phyloP scores from a whole-genome alignment of 2,888 invertebrate species.

The Cordylochernes scorpioides region DNA sequence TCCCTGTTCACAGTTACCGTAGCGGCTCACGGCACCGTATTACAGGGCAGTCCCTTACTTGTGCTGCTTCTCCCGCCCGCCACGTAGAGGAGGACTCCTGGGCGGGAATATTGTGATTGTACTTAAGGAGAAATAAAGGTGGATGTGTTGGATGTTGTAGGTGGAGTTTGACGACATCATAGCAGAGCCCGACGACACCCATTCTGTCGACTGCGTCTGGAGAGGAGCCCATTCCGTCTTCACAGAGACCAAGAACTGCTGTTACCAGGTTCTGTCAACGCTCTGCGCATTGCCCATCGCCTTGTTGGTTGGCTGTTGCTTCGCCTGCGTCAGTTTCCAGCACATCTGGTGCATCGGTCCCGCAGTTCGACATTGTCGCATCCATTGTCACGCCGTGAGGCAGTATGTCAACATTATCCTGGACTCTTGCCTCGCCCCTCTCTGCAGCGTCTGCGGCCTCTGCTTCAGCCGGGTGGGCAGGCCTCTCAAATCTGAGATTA shows the following conservation, averaged over 20 bases:
- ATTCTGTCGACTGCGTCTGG: conserved; percentile 43
- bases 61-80: too few species aligned
- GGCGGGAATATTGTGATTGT: too few species aligned
- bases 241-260: conserved; percentile 34
- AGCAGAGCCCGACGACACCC: conserved; percentile 39
- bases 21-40: too few species aligned
- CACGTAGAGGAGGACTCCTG: too few species aligned
- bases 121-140: too few species aligned
- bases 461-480: conserved; percentile 25
- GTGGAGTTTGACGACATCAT: conserved; percentile 42
- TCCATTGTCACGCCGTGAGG: conserved; percentile 34
- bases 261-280: conserved; percentile 39
- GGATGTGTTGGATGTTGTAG: too few species aligned
- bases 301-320: conserved; percentile 35
- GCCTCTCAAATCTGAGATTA: too few species aligned
- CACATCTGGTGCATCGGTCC: conserved; percentile 48
- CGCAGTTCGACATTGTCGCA: conserved; percentile 35
- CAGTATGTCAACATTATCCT: conserved; percentile 31
- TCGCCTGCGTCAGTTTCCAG: conserved; percentile 42
- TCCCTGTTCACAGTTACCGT: too few species aligned
- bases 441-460: conserved; percentile 34
- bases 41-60: too few species aligned
- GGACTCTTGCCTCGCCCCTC: conserved; percentile 32
- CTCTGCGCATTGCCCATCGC: conserved; percentile 39
- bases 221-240: conserved; percentile 37